Evolutionary conservation across 2,888 invertebrate species (phyloP), one percentile per base, ranked within the genome.

Genomic region (Agrotis segetum): DNA sequence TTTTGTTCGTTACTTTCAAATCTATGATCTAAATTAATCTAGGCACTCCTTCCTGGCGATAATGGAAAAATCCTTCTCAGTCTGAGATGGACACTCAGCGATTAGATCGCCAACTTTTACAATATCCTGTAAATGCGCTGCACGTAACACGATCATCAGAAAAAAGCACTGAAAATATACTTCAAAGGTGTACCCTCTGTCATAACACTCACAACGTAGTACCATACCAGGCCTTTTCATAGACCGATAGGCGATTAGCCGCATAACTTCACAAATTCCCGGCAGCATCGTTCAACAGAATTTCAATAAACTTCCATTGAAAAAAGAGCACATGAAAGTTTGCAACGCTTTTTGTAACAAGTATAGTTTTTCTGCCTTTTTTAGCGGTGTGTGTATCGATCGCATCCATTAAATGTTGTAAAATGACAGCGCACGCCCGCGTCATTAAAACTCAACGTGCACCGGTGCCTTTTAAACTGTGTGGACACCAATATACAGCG

Each of bases 381-480:
- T 71, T 73, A 71, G 70, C 82, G 76, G 71, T 59, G 62, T 77
- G 74, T 82, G 71, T 82, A 86, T 86, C 79, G 86, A 87, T 84
- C 82, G 82, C 80, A 75, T 81, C 84, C 88, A 88, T 89, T 89
- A 87, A 84, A 85, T 82, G 83, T 76, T 80, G 85, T 85, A 84
- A 87, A 88, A 90, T 89, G 90, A 87, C 88, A 88, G 84, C 87
- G 84, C 90, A 89, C 90, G 89, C 86, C 79, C 84, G 85, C 83
- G 85, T 90, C 90, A 88, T 90, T 90, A 90, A 88, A 89, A 85
- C 85, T 80, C 82, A 77, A 71, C 82, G 87, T 84, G 83, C 82
- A 86, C 85, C 79, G 84, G 82, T 79, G 83, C 84, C 79, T 86
- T 87, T 87, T 83, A 85, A 81, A 86, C 83, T 82, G 85, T 71